phyloP scores from a whole-genome alignment of 2,113 vertebrate genomes.

The Mystacornis crossleyi region DNA sequence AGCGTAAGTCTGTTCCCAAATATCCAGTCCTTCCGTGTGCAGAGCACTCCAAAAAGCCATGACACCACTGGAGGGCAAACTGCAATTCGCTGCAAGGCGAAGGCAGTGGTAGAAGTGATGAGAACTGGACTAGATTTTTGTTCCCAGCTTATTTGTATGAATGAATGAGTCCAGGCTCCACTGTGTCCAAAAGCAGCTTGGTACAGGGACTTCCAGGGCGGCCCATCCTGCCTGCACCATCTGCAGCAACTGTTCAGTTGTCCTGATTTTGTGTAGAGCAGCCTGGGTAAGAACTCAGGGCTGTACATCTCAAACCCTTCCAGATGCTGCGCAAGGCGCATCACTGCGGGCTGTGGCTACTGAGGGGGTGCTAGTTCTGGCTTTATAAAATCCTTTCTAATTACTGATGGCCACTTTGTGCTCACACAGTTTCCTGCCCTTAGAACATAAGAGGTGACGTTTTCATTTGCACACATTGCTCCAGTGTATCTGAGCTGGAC shows the following conservation, averaged over 20 bases:
- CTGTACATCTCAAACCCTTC: neutral
- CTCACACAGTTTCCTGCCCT: neutral
- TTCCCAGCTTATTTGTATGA: neutral
- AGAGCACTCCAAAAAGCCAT: neutral
- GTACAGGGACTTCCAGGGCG: neutral
- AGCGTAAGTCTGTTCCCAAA: neutral
- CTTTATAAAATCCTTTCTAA: neutral
- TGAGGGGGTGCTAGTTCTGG: neutral
- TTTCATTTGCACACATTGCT: neutral
- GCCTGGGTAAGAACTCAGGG: neutral
- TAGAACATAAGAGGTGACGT: neutral
- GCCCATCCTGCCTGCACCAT: neutral
- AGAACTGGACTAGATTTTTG: neutral
- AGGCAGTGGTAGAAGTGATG: neutral
- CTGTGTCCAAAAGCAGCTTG: neutral
- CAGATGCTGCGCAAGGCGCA: accelerated
- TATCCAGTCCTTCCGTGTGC: neutral
- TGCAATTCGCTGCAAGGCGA: accelerated
- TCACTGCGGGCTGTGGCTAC: neutral
- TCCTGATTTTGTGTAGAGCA: neutral
- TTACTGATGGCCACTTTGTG: neutral
- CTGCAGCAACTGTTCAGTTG: neutral
- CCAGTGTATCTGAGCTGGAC: neutral
- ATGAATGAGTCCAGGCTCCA: neutral
- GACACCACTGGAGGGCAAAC: neutral